These are phyloP conservation scores for Apodemus sylvaticus DNA, from an alignment of 2,113 vertebrate species.

Conservation along the genomic window DNA sequence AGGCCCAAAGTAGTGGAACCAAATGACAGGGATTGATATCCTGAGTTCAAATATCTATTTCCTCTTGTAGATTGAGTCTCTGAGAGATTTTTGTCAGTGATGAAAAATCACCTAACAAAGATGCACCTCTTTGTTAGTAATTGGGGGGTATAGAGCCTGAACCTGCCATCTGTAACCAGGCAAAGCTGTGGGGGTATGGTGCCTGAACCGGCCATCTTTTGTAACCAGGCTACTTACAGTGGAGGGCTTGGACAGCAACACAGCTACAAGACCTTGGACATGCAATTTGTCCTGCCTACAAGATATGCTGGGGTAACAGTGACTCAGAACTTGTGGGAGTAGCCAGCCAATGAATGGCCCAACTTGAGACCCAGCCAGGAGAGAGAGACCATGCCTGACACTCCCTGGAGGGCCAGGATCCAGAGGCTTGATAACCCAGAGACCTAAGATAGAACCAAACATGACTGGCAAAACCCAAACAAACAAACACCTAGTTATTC, in stretches of 20 bases:
- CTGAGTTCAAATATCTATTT: no score
- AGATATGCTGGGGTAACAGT: background rate
- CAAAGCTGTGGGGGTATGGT: background rate
- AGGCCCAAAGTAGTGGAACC: background rate
- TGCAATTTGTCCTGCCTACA: background rate
- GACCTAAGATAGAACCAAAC: background rate
- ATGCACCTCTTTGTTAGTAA: background rate
- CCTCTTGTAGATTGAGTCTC: background rate
- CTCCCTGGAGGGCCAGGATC: background rate
- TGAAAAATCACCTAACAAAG: background rate
- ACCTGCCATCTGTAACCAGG: no score
- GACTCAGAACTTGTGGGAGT: background rate
- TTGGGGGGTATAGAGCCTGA: no score
- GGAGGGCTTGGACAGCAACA: background rate
- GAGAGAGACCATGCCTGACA: background rate
- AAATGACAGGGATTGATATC: background rate
- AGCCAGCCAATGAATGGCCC: background rate
- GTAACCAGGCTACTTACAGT: background rate
- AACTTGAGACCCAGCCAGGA: background rate
- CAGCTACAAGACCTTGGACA: background rate
- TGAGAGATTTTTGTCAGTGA: background rate
- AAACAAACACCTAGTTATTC: no score
- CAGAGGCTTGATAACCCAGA: background rate
- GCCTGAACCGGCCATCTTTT: background rate
- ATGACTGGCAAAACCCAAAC: background rate